Evolutionary conservation across 2,113 vertebrate species (phyloP), one percentile per base, ranked within the genome.

Genomic region (Carassius auratus): DNA sequence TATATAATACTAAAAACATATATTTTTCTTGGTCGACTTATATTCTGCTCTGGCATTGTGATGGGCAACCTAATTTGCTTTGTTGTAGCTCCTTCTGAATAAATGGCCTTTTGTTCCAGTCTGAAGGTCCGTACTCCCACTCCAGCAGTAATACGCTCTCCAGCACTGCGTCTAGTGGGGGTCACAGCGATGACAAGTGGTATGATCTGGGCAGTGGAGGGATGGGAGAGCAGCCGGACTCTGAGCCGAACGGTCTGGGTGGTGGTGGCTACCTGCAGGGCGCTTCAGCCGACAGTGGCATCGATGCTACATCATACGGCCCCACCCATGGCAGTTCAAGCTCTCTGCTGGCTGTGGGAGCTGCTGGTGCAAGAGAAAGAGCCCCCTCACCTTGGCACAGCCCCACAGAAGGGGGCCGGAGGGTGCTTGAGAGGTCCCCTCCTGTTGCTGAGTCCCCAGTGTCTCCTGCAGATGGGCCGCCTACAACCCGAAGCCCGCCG

Each of bases 91-190:
- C 14, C 36, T 68, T 69, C 7, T 10, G 15, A 33, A 61, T 59
- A 12, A 1, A 23, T 62, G 26, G 42, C n/a, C 9, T 71, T 36
- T 55, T 59, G 68, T 75, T 89, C 13, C 90, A 99, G 98, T 95
- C 96, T 0, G 98, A 99, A 21, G 96, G 96, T 84, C 97, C 97
- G 79, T 98, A 98, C 90, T 99, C 98, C 0, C 98, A 99, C 93
- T 99, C 98, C 87, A 98, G 97, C 95, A 99, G 97, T 88, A 99
- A 98, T 94, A 99, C 99, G 12, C 96, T 98, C 0, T 97, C 99
- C 87, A 99, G 98, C 93, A 99, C 97, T 87, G 96, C 97, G 0
- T 98, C 97, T 1, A 99, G 98, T 0, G 92, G 94, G 0, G 97
- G 95, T 82, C 97, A 98, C 94, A 99, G 98, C 0, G 98, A 99